Conservation (phyloP, 1,140 invertebrate species). For the Cheumatopsyche charites region DNA sequence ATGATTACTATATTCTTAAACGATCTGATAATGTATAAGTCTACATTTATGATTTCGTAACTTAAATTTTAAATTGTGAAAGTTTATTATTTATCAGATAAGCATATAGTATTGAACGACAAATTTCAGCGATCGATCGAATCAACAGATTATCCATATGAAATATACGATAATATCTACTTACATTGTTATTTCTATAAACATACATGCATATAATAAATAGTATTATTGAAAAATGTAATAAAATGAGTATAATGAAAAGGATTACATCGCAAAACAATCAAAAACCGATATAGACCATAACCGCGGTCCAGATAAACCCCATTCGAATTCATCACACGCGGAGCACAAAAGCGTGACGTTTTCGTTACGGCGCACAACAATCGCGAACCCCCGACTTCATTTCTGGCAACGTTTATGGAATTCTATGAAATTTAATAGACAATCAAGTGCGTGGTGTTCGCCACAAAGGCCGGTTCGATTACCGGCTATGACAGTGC, state of each 20-base stretch:
- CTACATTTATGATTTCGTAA: background rate
- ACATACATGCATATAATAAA: no score
- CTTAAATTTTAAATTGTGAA: background rate
- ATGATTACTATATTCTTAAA: no score
- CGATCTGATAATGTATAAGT: no score
- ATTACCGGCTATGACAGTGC: constrained; percentile 49
- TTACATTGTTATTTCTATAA: no score
- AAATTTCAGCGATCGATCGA: background rate
- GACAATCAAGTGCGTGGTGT: constrained; percentile 38
- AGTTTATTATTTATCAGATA: background rate
- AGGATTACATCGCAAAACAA: no score
- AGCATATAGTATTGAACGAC: background rate
- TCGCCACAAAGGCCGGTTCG: constrained; percentile 45
- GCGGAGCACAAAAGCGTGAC: background rate
- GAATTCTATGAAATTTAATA: constrained; percentile 47
- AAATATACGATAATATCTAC: background rate
- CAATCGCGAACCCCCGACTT: background rate
- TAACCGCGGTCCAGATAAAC: background rate
- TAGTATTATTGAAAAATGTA: no score
- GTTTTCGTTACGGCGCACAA: background rate
- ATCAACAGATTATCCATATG: background rate
- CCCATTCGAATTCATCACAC: no score
- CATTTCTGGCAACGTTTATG: constrained; percentile 24
- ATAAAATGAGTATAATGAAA: no score
- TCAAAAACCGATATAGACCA: background rate